A percentile compares a stretch with the other conserved stretches of the same genome.
Evolutionary conservation across 2,797 vertebrate genomes (phyloP).

Genomic region (Diplodus sargus): DNA sequence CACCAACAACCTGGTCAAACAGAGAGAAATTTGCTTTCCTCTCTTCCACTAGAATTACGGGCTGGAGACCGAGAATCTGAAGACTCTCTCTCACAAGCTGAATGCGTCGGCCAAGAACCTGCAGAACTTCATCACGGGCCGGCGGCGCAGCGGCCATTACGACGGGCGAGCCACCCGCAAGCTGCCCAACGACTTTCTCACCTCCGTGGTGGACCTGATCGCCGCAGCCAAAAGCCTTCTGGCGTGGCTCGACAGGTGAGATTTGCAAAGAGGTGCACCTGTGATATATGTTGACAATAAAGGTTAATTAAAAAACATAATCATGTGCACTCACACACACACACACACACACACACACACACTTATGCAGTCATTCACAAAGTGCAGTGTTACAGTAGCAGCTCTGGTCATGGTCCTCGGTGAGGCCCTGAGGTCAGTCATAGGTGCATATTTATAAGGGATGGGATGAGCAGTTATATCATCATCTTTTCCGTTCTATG

Average conservation of each 20-base stretch:
- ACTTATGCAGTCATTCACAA: neutral
- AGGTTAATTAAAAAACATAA: neutral
- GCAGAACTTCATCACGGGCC: conserved; percentile 98
- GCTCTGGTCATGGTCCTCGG: neutral
- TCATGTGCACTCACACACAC: neutral
- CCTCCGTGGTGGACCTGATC: conserved; percentile 98
- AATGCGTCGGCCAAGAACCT: conserved; percentile 99
- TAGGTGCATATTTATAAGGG: neutral
- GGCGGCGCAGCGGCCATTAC: conserved; percentile 96
- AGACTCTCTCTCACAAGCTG: conserved; percentile 98
- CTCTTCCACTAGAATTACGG: conserved; percentile 92
- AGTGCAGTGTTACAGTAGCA: neutral
- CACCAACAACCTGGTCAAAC: conserved; percentile 54
- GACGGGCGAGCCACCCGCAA: conserved; percentile 95
- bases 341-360: neutral
- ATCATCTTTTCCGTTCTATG: too few species aligned
- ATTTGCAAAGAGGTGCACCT: conserved; percentile 56
- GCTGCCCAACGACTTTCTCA: conserved; percentile 97
- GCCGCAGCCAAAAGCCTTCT: conserved; percentile 98
- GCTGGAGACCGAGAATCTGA: conserved; percentile 98
- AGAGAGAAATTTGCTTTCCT: conserved; percentile 29
- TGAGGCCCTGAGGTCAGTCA: neutral
- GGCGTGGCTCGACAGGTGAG: conserved; percentile 99
- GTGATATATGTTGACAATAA: neutral
- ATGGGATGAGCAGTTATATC: too few species aligned